Evolutionary conservation across 2,113 vertebrate species (phyloP).

Genomic region (Melanerpes formicivorus): DNA sequence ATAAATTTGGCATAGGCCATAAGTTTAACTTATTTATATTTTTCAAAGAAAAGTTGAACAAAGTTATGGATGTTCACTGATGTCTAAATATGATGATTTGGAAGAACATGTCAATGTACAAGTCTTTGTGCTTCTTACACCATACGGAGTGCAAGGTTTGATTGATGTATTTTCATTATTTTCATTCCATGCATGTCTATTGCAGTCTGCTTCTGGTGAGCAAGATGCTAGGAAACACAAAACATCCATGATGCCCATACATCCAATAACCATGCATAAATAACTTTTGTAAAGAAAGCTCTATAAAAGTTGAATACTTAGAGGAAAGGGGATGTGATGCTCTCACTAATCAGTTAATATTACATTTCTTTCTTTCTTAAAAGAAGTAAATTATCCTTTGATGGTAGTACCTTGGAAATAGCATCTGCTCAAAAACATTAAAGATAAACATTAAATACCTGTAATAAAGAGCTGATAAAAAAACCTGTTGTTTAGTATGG

Average conservation of each 20-base stretch:
- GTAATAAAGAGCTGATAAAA: background rate
- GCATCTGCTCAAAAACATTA: background rate
- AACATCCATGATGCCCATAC: background rate
- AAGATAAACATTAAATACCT: background rate
- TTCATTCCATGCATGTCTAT: background rate
- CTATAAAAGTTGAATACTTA: background rate
- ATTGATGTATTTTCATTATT: background rate
- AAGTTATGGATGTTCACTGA: background rate
- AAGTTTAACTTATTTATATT: background rate
- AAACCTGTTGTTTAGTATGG: background rate
- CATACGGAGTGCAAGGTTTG: background rate
- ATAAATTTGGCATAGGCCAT: background rate
- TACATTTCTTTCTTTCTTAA: background rate
- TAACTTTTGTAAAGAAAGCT: background rate
- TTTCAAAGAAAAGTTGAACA: background rate
- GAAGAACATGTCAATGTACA: background rate
- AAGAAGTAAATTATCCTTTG: background rate
- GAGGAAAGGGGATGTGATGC: background rate
- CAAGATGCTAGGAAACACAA: background rate
- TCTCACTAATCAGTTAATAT: background rate
- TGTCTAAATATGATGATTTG: background rate
- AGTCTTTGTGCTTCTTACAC: background rate
- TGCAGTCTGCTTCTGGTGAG: background rate
- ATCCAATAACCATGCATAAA: background rate
- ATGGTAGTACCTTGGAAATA: background rate